Percentiles rank a stretch among this genome's conserved stretches.
phyloP scores from a whole-genome alignment of 2,888 invertebrate species.

The Endotricha flammealis region DNA sequence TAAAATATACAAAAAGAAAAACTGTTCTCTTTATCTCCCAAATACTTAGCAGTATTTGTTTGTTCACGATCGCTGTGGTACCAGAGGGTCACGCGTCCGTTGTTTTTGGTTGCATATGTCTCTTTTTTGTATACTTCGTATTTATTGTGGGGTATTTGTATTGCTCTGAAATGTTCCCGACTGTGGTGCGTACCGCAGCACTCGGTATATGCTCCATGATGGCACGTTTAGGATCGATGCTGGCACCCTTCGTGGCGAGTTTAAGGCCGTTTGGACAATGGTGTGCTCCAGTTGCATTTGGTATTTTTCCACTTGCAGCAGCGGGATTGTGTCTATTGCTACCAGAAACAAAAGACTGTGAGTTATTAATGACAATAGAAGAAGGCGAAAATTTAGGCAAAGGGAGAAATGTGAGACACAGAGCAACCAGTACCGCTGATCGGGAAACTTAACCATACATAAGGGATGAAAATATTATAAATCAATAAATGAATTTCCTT shows the following conservation, averaged over 20 bases:
- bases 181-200: slow-evolving; percentile 90
- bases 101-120: slow-evolving; percentile 82
- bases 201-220: slow-evolving; percentile 90
- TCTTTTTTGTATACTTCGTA: slow-evolving; percentile 86
- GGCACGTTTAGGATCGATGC: slow-evolving; percentile 89
- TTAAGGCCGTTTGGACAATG: slow-evolving; percentile 74
- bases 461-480: no score
- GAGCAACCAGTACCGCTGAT: slow-evolving; percentile 1
- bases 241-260: slow-evolving; percentile 87
- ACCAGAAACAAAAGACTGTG: slow-evolving; percentile 87
- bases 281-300: slow-evolving; percentile 85
- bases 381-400: slow-evolving; percentile 81
- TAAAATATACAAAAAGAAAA: slow-evolving; percentile 81
- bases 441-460: slow-evolving; percentile 7
- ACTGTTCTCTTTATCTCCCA: slow-evolving; percentile 79
- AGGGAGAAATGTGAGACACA: slow-evolving; percentile 11
- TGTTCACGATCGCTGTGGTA: slow-evolving; percentile 80
- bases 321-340: slow-evolving; percentile 81
- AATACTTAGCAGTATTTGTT: slow-evolving; percentile 74
- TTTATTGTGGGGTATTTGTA: slow-evolving; percentile 90
- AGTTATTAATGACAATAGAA: slow-evolving; percentile 85
- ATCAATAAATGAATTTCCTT: no score
- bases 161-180: slow-evolving; percentile 91
- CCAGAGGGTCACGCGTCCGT: slow-evolving; percentile 63
- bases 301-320: slow-evolving; percentile 81